Percentiles rank a stretch among this genome's conserved stretches.
phyloP scores from a whole-genome alignment of 2,797 vertebrate species.

The Selene dorsalis region DNA sequence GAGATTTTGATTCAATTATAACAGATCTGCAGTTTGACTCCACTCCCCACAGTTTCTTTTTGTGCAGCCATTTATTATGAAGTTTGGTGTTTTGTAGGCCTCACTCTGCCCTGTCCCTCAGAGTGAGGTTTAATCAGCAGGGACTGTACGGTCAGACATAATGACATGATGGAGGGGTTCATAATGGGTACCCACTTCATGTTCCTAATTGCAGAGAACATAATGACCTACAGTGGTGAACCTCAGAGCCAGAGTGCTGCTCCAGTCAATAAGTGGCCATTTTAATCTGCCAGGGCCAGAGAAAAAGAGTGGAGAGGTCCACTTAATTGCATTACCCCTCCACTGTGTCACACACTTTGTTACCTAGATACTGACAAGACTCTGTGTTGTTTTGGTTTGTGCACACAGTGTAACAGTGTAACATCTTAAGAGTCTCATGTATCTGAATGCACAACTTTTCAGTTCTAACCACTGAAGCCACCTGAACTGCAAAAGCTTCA shows the following conservation, averaged over 20 bases:
- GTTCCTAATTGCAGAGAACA: conserved; percentile 74
- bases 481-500: not conserved
- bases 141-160: conserved; percentile 51
- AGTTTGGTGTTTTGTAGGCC: conserved; percentile 20
- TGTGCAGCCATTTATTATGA: conserved; percentile 11
- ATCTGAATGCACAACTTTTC: not conserved
- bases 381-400: not conserved
- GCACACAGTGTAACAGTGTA: not conserved
- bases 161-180: conserved; percentile 70
- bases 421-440: not conserved
- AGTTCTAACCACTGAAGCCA: conserved; percentile 1
- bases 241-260: conserved; percentile 71
- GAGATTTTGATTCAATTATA: conserved; percentile 56
- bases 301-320: conserved; percentile 53
- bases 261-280: conserved; percentile 76
- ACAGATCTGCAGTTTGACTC: conserved; percentile 36
- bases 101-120: conserved; percentile 3
- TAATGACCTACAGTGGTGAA: conserved; percentile 68
- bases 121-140: conserved; percentile 51
- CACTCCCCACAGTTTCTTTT: conserved; percentile 25
- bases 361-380: conserved; percentile 23
- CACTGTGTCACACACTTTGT: conserved; percentile 43
- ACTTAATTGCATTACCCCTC: conserved; percentile 52
- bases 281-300: conserved; percentile 65
- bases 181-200: conserved; percentile 72